Evolutionary conservation across 2,113 vertebrate genomes (phyloP).

Genomic region (Petromus typicus): DNA sequence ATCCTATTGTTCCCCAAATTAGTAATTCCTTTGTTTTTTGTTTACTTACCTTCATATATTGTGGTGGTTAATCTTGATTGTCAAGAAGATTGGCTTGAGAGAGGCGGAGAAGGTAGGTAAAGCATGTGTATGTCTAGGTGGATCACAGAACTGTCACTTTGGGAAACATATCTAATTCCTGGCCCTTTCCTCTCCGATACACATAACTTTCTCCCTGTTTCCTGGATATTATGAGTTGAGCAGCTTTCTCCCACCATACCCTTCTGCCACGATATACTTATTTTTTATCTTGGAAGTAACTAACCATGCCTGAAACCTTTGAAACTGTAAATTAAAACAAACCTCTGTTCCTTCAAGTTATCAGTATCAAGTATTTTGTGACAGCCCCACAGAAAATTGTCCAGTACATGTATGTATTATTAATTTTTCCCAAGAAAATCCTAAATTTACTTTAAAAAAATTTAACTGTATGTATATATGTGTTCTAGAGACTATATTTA

Average conservation of each 20-base stretch:
- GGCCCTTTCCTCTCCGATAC: neutral
- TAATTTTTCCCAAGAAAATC: neutral
- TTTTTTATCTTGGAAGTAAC: neutral
- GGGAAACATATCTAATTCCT: neutral
- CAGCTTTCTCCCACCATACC: neutral
- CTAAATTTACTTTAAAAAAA: neutral
- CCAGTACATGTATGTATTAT: neutral
- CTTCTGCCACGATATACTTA: neutral
- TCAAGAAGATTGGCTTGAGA: neutral
- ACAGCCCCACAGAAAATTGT: neutral
- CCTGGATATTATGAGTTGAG: neutral
- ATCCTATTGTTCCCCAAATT: neutral
- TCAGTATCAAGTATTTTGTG: neutral
- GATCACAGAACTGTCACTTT: neutral
- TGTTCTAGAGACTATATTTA: neutral
- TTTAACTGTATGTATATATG: neutral
- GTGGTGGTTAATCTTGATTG: neutral
- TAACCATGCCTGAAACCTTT: neutral
- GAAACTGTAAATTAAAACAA: neutral
- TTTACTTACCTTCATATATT: neutral
- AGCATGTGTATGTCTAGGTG: neutral
- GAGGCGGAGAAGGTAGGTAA: neutral
- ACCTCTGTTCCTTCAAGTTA: neutral
- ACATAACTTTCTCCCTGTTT: neutral
- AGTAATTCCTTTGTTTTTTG: neutral